A percentile compares a stretch with the other conserved stretches of the same genome.
phyloP scores from a whole-genome alignment of 2,888 invertebrate species.

The Diadegma fenestrale region DNA sequence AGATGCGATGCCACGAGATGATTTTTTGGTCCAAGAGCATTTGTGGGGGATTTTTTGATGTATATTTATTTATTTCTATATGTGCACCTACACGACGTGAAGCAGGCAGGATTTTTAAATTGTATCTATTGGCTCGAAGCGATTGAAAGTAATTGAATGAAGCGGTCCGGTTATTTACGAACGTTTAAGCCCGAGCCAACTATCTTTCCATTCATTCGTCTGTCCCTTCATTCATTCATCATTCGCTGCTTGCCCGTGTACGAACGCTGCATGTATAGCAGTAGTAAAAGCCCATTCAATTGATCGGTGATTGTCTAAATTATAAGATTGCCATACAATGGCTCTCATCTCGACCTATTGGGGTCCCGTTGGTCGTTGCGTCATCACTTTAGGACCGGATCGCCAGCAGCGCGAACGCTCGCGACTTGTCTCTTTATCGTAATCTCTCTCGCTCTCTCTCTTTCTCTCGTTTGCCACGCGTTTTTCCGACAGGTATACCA shows the following conservation, averaged over 20 bases:
- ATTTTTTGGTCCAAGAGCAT: neutral
- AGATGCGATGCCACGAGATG: neutral
- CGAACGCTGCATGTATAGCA: constrained; percentile 84
- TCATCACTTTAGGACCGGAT: constrained; percentile 84
- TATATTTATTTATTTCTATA: constrained; percentile 18
- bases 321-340: constrained; percentile 85
- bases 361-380: constrained; percentile 84
- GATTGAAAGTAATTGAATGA: constrained; percentile 85
- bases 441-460: neutral
- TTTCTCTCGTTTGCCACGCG: neutral
- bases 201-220: constrained; percentile 85
- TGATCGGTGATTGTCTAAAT: constrained; percentile 85
- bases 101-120: constrained; percentile 81
- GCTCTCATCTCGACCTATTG: constrained; percentile 85
- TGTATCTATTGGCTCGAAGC: constrained; percentile 85
- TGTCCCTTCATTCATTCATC: constrained; percentile 85
- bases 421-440: constrained; percentile 51
- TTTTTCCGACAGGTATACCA: neutral
- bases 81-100: constrained; percentile 47
- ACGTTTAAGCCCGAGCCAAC: constrained; percentile 85
- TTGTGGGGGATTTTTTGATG: neutral
- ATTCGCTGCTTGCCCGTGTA: constrained; percentile 82
- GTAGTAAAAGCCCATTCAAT: constrained; percentile 85
- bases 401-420: constrained; percentile 78
- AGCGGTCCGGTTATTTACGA: constrained; percentile 85